Percentiles rank a stretch among this genome's conserved stretches.
phyloP scores from a whole-genome alignment of 2,797 vertebrate species.

The Chelonia mydas region DNA sequence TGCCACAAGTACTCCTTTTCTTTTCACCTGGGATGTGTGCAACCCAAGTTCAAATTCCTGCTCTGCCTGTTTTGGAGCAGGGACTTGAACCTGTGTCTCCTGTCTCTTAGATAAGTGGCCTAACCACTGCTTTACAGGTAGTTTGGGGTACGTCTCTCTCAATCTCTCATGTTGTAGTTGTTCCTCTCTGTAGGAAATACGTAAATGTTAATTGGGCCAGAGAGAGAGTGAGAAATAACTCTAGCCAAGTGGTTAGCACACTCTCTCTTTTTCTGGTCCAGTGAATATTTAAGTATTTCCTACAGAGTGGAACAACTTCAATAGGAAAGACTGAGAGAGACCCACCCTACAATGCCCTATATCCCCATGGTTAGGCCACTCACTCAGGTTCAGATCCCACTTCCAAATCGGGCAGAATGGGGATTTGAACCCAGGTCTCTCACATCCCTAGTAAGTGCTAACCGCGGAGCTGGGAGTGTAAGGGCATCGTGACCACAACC shows the following conservation, averaged over 20 bases:
- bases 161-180: neutral
- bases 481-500: neutral
- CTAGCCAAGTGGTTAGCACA: neutral
- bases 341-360: neutral
- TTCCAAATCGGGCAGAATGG: neutral
- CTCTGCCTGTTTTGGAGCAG: neutral
- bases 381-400: neutral
- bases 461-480: neutral
- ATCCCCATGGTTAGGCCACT: neutral
- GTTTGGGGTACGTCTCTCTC: neutral
- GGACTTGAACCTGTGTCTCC: neutral
- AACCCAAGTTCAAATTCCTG: neutral
- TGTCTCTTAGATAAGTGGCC: neutral
- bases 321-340: too few species aligned
- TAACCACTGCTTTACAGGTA: neutral
- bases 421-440: neutral
- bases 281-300: neutral
- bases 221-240: neutral
- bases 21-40: neutral
- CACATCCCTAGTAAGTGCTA: neutral
- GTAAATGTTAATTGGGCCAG: neutral
- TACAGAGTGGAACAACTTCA: neutral
- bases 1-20: too few species aligned
- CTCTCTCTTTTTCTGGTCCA: neutral
- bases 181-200: neutral